Conservation (phyloP, 2,797 vertebrate species). For the Periparus ater region DNA sequence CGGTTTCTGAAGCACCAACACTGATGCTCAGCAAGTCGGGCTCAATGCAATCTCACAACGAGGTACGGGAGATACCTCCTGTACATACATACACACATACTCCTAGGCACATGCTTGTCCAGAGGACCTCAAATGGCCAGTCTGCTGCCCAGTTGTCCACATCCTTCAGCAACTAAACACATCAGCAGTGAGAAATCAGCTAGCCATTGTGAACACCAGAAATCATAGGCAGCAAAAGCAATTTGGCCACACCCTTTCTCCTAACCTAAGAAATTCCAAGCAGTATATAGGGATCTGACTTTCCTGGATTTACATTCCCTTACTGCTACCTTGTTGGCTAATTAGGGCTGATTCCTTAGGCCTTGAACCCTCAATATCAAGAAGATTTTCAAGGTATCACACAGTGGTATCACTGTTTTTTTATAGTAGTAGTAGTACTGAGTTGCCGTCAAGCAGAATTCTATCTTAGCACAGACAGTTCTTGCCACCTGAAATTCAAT, state of each 20-base stretch:
- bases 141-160: background rate
- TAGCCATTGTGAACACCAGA: background rate
- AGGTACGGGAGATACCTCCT: background rate
- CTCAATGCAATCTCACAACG: background rate
- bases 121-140: background rate
- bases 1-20: rapidly evolving
- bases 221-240: background rate
- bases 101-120: rapidly evolving
- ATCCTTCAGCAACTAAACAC: background rate
- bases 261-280: background rate
- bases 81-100: too few relatives aligned
- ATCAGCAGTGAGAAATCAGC: background rate
- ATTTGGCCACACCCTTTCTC: slow-evolving; percentile 46
- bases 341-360: background rate
- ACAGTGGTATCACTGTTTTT: background rate
- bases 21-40: background rate
- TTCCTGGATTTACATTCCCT: background rate
- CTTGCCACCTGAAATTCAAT: background rate
- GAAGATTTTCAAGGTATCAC: background rate
- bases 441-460: background rate
- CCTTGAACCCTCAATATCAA: background rate
- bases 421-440: background rate
- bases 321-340: background rate
- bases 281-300: background rate
- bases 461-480: background rate